phyloP scores from a whole-genome alignment of 2,888 invertebrate species.

The Cabera pusaria region DNA sequence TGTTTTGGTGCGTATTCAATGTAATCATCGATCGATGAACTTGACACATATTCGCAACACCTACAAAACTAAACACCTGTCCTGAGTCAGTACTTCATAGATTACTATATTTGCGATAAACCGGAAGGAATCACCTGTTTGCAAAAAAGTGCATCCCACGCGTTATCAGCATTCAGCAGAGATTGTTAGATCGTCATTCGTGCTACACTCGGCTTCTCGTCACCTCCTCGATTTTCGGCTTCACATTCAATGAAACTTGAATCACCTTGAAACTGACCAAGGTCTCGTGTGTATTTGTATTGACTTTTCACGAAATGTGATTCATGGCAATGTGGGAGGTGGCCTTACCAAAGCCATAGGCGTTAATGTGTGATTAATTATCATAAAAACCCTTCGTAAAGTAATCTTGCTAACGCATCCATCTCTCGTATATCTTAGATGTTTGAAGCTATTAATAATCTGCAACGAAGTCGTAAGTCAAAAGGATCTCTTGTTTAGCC shows the following conservation, averaged over 20 bases:
- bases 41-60: constrained; percentile 20
- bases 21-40: constrained; percentile 9
- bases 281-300: constrained; percentile 34
- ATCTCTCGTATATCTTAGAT: constrained; percentile 7
- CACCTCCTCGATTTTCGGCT: constrained; percentile 23
- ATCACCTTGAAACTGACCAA: constrained; percentile 36
- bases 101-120: constrained; percentile 9
- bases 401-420: constrained; percentile 3
- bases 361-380: constrained; percentile 21
- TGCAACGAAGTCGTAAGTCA: constrained; percentile 1
- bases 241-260: constrained; percentile 38
- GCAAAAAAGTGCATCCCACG: constrained; percentile 26
- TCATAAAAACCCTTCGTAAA: constrained; percentile 11
- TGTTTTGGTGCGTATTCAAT: no score
- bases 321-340: constrained; percentile 28
- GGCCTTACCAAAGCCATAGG: constrained; percentile 25
- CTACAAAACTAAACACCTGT: no score
- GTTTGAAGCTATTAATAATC: not conserved
- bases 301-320: constrained; percentile 36
- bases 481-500: not conserved
- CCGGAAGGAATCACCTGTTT: constrained; percentile 34
- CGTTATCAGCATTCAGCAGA: no score
- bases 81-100: not conserved
- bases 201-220: no score
- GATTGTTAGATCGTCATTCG: no score